phyloP scores from a whole-genome alignment of 2,888 invertebrate genomes.

The Labia minor region DNA sequence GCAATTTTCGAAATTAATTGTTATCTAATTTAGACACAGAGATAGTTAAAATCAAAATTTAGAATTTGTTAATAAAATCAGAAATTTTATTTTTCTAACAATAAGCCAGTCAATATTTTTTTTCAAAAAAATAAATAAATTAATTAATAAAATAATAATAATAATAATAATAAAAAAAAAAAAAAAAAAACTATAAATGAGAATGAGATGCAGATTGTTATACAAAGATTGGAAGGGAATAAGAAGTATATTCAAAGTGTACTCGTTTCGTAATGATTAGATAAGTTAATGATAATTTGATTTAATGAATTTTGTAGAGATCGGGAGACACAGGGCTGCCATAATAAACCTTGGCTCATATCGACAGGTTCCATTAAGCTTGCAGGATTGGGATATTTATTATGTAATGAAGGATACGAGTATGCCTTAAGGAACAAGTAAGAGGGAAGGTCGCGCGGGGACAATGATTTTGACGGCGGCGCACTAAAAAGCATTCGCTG shows the following conservation, averaged over 20 bases:
- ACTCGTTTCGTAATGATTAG: neutral
- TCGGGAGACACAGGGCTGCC: neutral
- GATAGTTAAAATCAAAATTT: neutral
- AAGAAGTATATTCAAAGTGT: neutral
- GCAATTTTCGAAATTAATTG: no score
- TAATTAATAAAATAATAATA: neutral
- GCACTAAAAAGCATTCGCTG: neutral
- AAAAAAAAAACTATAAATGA: neutral
- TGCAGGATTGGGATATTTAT: neutral
- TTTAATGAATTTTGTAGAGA: neutral
- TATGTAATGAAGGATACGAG: neutral
- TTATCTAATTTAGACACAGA: no score
- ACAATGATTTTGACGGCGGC: neutral
- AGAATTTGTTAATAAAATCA: neutral
- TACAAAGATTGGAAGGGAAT: neutral
- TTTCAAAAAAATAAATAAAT: neutral
- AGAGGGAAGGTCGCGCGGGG: neutral
- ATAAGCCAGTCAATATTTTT: neutral
- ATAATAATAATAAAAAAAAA: neutral
- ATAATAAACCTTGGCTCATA: neutral
- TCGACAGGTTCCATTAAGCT: neutral
- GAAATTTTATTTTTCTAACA: no score
- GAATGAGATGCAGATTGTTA: neutral
- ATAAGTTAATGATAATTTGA: neutral
- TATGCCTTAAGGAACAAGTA: no score